phyloP scores from a whole-genome alignment of 1,140 invertebrate genomes.

The Bombus confusus region DNA sequence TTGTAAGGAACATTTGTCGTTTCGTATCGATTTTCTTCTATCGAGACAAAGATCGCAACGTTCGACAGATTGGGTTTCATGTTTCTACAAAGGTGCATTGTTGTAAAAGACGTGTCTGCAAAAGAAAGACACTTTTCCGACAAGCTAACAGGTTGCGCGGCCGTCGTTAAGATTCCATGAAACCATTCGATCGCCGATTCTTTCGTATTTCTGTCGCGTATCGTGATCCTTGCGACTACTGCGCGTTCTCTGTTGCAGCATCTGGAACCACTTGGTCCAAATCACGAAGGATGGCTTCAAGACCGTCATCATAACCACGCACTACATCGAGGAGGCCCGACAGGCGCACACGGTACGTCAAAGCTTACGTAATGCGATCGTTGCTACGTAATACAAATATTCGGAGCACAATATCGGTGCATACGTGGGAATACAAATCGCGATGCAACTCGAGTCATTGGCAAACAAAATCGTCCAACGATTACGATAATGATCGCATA shows the following conservation, averaged over 20 bases:
- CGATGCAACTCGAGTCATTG: background rate
- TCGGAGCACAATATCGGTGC: conserved; percentile 13
- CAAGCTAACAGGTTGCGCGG: too few species aligned
- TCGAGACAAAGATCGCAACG: too few species aligned
- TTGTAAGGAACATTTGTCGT: too few species aligned
- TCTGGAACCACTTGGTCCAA: conserved; percentile 95
- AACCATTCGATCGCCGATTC: background rate
- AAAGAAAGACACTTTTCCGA: too few species aligned
- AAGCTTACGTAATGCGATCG: conserved; percentile 50
- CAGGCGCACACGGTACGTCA: conserved; percentile 90
- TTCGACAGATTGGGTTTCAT: too few species aligned
- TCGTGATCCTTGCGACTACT: rapidly evolving
- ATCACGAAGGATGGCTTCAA: conserved; percentile 91
- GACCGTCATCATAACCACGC: conserved; percentile 96
- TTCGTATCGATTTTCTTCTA: too few species aligned
- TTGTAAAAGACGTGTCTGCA: too few species aligned
- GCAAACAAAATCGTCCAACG: background rate
- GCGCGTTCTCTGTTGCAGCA: conserved; percentile 83
- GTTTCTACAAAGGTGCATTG: too few species aligned
- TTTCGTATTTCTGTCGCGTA: background rate
- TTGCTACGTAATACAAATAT: conserved; percentile 10
- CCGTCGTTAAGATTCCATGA: background rate
- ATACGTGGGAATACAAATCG: conserved; percentile 1
- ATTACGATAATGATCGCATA: background rate
- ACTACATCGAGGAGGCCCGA: conserved; percentile 96